A percentile compares a stretch with the other conserved stretches of the same genome.
phyloP scores from a whole-genome alignment of 2,113 vertebrate genomes.

The Ramphastos sulfuratus region DNA sequence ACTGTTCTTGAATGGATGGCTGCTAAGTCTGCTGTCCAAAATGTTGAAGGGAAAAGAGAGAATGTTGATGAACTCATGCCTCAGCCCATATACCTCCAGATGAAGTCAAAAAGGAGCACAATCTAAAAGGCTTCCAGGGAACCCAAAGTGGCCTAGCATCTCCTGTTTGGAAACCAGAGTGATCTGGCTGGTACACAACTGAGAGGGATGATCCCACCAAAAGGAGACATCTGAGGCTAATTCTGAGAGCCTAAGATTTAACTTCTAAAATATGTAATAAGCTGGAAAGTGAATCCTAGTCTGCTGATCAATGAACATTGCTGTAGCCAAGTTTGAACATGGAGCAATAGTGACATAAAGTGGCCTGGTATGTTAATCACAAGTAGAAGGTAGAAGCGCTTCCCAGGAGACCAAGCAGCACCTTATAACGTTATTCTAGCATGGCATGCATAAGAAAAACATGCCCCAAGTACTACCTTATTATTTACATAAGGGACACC shows the following conservation, averaged over 20 bases:
- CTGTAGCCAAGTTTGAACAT: background rate
- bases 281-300: background rate
- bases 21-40: background rate
- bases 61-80: background rate
- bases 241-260: background rate
- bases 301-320: background rate
- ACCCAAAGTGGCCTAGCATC: background rate
- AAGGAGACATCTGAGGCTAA: background rate
- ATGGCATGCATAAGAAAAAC: background rate
- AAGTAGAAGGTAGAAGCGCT: background rate
- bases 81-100: background rate
- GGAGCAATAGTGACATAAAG: slow-evolving; percentile 43
- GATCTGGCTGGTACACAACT: background rate
- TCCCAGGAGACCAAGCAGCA: background rate
- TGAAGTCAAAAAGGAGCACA: background rate
- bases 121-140: background rate
- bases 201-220: background rate
- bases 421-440: background rate
- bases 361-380: slow-evolving; percentile 13
- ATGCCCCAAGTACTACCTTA: background rate
- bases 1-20: background rate
- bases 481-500: background rate
- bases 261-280: background rate
- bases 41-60: background rate
- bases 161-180: background rate